These are phyloP conservation scores for Orgyia antiqua DNA, from an alignment of 2,888 invertebrate genomes.

Conservation along the genomic window DNA sequence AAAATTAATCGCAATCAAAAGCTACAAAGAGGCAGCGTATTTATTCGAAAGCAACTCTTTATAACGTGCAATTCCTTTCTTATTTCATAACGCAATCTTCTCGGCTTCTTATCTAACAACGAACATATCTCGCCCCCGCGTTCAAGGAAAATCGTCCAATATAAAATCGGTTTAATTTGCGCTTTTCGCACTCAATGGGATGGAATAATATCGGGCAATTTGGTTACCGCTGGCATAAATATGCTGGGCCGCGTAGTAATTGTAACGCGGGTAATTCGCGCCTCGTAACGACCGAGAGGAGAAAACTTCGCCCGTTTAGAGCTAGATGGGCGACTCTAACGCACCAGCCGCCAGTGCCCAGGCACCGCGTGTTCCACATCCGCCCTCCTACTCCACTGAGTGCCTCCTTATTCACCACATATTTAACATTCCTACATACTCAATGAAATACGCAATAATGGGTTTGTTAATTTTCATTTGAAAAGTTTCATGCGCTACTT, in stretches of 20 bases:
- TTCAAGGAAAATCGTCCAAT: slow-evolving; percentile 75
- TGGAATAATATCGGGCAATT: slow-evolving; percentile 79
- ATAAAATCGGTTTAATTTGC: slow-evolving; percentile 79
- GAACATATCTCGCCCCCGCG: slow-evolving; percentile 74
- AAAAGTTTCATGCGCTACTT: slow-evolving; percentile 5
- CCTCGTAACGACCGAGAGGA: slow-evolving; percentile 73
- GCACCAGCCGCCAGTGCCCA: slow-evolving; percentile 19
- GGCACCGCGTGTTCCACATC: slow-evolving; percentile 1
- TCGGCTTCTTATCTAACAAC: slow-evolving; percentile 70
- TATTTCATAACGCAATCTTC: slow-evolving; percentile 78
- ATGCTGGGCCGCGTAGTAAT: slow-evolving; percentile 74
- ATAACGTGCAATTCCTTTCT: slow-evolving; percentile 69
- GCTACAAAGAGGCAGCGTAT: slow-evolving; percentile 44
- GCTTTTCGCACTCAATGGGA: slow-evolving; percentile 79
- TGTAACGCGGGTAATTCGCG: slow-evolving; percentile 76
- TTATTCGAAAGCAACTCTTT: slow-evolving; percentile 68
- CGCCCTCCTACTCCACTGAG: slow-evolving; percentile 16
- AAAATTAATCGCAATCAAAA: slow-evolving; percentile 51
- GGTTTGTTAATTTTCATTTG: slow-evolving; percentile 10
- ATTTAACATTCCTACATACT: slow-evolving; percentile 10
- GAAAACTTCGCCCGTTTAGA: slow-evolving; percentile 72
- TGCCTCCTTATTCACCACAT: slow-evolving; percentile 10
- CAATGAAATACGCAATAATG: slow-evolving; percentile 3
- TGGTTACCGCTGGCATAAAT: slow-evolving; percentile 78
- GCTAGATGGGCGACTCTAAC: slow-evolving; percentile 37